Evolutionary conservation across 2,113 vertebrate genomes (phyloP).

Genomic region (Cyprinodon variegatus): DNA sequence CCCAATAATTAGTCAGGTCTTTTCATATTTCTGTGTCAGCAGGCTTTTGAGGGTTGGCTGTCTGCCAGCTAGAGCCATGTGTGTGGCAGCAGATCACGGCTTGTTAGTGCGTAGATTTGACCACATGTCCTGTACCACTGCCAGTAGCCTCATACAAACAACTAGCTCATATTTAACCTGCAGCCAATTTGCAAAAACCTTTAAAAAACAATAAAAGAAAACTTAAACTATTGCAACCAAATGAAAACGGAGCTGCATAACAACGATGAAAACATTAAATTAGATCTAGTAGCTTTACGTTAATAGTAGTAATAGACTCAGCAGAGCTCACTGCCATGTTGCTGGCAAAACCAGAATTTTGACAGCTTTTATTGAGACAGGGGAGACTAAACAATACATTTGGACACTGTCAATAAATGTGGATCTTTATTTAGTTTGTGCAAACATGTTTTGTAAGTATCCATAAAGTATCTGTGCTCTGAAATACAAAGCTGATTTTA

Average conservation of each 20-base stretch:
- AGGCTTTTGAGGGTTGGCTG: constrained; percentile 70
- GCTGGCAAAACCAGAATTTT: constrained; percentile 37
- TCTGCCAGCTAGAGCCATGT: constrained; percentile 78
- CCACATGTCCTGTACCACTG: constrained; percentile 69
- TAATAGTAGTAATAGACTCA: constrained; percentile 4
- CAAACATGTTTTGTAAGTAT: not conserved
- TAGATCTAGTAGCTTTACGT: constrained; percentile 6
- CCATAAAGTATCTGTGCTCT: not conserved
- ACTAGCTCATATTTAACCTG: constrained; percentile 20
- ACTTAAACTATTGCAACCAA: not conserved
- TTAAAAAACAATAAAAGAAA: not conserved
- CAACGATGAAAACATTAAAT: constrained; percentile 13
- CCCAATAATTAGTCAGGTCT: constrained; percentile 78
- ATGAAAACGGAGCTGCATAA: not conserved
- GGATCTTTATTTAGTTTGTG: not conserved
- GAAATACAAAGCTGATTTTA: not conserved
- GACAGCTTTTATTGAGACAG: constrained; percentile 16
- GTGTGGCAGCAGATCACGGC: constrained; percentile 76
- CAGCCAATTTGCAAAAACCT: not conserved
- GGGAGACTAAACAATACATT: not conserved
- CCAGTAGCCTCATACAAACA: constrained; percentile 63
- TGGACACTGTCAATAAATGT: not conserved
- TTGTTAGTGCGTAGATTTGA: constrained; percentile 65
- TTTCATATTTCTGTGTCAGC: constrained; percentile 78
- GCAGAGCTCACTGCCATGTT: constrained; percentile 41